Evolutionary conservation across 2,888 invertebrate genomes (phyloP), one percentile per base, ranked within the genome.

Genomic region (Electrophaes corylata): DNA sequence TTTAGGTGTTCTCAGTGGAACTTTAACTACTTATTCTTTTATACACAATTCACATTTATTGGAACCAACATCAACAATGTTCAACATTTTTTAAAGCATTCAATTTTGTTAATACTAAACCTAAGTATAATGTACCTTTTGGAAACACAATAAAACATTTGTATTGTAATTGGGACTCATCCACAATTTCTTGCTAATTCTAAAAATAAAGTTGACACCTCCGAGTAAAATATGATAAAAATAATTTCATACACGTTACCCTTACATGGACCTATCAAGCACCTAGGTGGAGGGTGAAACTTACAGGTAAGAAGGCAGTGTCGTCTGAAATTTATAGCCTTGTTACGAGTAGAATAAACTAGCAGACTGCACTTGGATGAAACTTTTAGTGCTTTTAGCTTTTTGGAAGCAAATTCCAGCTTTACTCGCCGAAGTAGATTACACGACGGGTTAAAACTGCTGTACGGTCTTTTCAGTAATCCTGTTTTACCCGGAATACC

Each of bases 291-390:
- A 64, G 49, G 62, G 64, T 52, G 61, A 60, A 61, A 60, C 44
- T 59, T 61, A 54, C 50, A 71, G 74, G 71, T 69, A 68, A 66
- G 61, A 67, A 75, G 69, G 73, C 66, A 67, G 70, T 66, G 71
- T 77, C 72, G 73, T 62, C 69, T 68, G 70, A 67, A 77, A 84
- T 86, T 82, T 86, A 86, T 84, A 69, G 72, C 76, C 73, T 75
- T 73, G 73, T 81, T 77, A 73, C 65, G 66, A 66, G 71, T 58
- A 74, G 74, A 76, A 74, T 76, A 77, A 72, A 76, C 72, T 75
- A 76, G 77, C 57, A 49, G 45, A 49, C 49, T 50, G 40, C 20
- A 46, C 47, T 43, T 14, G 57, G 57, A 60, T 60, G 49, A 50
- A 60, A 59, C 59, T 63, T 67, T 59, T 62, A 60, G 56, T 57